A percentile compares a stretch with the other conserved stretches of the same genome.
Evolutionary conservation across 2,113 vertebrate genomes (phyloP).

Genomic region (Chlamydotis undulata): DNA sequence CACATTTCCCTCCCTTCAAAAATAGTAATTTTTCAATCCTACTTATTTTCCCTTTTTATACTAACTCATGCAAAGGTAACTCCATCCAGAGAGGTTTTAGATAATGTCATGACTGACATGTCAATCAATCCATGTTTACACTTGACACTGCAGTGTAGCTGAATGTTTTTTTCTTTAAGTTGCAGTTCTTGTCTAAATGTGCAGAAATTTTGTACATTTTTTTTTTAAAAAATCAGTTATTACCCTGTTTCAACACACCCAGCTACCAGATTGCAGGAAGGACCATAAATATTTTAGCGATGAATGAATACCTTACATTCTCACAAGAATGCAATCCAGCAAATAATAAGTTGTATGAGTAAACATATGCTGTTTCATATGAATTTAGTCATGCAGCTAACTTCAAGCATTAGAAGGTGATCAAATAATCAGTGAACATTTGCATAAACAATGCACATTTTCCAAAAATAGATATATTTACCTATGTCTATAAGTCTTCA

Average conservation of each 20-base stretch:
- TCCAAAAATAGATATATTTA: background rate
- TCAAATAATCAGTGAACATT: background rate
- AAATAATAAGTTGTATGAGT: background rate
- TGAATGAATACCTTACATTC: background rate
- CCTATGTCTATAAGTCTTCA: background rate
- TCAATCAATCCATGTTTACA: rapidly evolving
- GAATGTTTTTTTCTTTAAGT: background rate
- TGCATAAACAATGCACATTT: background rate
- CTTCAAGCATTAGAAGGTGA: background rate
- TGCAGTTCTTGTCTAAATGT: background rate
- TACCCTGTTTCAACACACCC: background rate
- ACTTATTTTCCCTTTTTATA: background rate
- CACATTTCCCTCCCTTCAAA: background rate
- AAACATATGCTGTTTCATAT: background rate
- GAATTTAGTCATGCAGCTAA: background rate
- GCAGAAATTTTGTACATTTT: background rate
- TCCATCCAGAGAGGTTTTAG: background rate
- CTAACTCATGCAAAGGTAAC: background rate
- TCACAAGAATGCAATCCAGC: background rate
- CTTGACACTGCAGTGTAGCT: background rate
- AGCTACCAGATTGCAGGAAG: background rate
- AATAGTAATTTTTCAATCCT: background rate
- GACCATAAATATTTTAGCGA: background rate
- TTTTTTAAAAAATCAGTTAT: background rate
- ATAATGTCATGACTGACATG: background rate